Evolutionary conservation across 2,888 invertebrate genomes (phyloP), one percentile per base, ranked within the genome.

Genomic region (Drosophila suboccidentalis): DNA sequence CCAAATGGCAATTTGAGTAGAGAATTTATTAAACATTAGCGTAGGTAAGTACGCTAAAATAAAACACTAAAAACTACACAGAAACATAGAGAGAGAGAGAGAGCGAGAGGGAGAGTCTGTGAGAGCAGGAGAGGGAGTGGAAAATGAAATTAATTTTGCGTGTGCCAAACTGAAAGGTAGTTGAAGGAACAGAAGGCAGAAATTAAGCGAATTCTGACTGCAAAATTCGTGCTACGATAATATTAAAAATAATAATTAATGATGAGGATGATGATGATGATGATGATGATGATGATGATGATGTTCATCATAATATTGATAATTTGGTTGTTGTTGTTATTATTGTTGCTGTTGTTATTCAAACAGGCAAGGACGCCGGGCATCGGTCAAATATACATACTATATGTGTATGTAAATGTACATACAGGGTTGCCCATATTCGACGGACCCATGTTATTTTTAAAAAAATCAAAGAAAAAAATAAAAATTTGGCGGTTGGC

Each of bases 11-110:
- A 78, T 75, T 78, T 68, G 64, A 70, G 76, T 69, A 62, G 59
- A 75, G 65, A 87, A 81, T 88, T 72, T 80, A 88, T 82, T 82
- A 88, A 82, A 80, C 69, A 88, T 83, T 83, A 82, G 72, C 80
- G 75, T 88, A 86, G 83, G 83, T 82, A 85, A 87, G 75, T 85
- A 68, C 78, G 69, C 74, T 69, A 57, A 60, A 62, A 54, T 63
- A 70, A 41, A 63, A 19, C 19, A 51, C 22, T 46, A 36, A 32
- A 50, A 32, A 51, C 38, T 58, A 58, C 36, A 55, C 9, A 13
- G 29, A 29, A 13, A 51, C 15, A n/a, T n/a, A 49, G 26, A 11
- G 9, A 22, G 10, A 15, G 39, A 34, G n/a, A 11, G 29, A 13
- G 55, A 32, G 34, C 0, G 53, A 19, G 39, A 49, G 22, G 34